These are phyloP conservation scores for Eilema griseolum DNA, from an alignment of 2,888 invertebrate species.

Conservation along the genomic window DNA sequence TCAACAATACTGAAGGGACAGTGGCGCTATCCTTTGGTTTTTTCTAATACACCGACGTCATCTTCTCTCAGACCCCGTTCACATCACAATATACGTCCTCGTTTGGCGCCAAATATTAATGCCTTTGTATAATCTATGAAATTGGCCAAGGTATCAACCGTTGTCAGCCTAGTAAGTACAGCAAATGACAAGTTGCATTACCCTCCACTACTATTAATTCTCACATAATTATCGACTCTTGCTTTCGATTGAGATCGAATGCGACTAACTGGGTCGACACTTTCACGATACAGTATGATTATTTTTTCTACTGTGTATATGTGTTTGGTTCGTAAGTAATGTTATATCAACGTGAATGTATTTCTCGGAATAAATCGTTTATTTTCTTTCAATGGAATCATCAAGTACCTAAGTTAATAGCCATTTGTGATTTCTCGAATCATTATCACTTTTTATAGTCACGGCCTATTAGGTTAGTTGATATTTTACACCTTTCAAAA, in stretches of 20 bases:
- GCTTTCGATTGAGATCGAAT: constrained; percentile 68
- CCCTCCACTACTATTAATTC: constrained; percentile 42
- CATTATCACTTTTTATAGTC: not conserved
- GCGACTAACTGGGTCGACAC: constrained; percentile 61
- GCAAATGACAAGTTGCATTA: constrained; percentile 40
- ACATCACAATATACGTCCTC: no score
- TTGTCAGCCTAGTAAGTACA: not conserved
- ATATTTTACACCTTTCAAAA: not conserved
- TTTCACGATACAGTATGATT: constrained; percentile 67
- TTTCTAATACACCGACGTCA: no score
- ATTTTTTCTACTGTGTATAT: constrained; percentile 41
- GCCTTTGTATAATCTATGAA: no score
- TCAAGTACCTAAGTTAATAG: not conserved
- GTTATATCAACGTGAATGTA: not conserved
- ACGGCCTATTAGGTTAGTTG: not conserved
- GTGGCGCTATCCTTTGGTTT: no score
- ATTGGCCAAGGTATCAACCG: not conserved
- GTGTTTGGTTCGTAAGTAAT: constrained; percentile 16
- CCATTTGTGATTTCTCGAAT: constrained; percentile 3
- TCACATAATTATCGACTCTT: constrained; percentile 62
- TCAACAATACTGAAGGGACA: no score
- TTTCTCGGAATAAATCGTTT: constrained; percentile 3
- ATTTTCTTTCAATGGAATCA: not conserved
- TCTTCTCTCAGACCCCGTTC: no score
- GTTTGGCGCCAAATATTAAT: no score